Base-by-base conservation (phyloP, 2,113 vertebrate genomes). In the Poeciliopsis retropinna region DNA sequence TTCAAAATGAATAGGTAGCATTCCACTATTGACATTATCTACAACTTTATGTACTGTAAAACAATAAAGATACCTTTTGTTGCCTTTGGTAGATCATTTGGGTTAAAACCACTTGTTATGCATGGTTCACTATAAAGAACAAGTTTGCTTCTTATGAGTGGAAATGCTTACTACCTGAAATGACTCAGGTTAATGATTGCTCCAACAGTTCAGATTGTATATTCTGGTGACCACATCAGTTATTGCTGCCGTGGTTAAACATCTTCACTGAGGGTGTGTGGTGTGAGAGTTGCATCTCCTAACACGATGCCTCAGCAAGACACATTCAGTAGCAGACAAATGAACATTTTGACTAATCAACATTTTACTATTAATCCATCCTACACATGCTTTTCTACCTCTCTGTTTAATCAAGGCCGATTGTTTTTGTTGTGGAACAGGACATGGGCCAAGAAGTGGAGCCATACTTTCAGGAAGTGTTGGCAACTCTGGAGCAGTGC, bases 391-490 rank as follows among this genome's bases (percentile, higher is more conserved):
- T 73, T 67, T 64, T 79, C 22, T 74, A 72, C 60, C 6, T 75
- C 69, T 73, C 60, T 75, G 60, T 54, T 81, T 57, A 75, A 34
- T 32, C 25, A 11, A 9, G 22, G 31, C 8, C 22, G 13, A 54
- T 25, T 79, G 41, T 76, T 37, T 84, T 54, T 84, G 51, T 57
- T 57, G 51, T 57, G 19, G 29, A 5, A 83, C 93, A 98, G 97
- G 92, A 86, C 57, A 87, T 95, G 91, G 75, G 94, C 83, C 76
- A 80, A 30, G 90, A 85, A 0, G 75, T 93, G 0, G 95, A 97
- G 83, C 78, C 66, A 64, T 96, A 95, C 89, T 98, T 98, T 89
- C 95, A 90, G 75, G 92, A 96, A 73, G 95, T 98, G 85, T 90
- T 97, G 87, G 85, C 78, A 0, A 91, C 90, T 0, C 86, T 95